Evolutionary conservation across 2,888 invertebrate species (phyloP), one percentile per base, ranked within the genome.

Genomic region (Agriopis aurantiaria): DNA sequence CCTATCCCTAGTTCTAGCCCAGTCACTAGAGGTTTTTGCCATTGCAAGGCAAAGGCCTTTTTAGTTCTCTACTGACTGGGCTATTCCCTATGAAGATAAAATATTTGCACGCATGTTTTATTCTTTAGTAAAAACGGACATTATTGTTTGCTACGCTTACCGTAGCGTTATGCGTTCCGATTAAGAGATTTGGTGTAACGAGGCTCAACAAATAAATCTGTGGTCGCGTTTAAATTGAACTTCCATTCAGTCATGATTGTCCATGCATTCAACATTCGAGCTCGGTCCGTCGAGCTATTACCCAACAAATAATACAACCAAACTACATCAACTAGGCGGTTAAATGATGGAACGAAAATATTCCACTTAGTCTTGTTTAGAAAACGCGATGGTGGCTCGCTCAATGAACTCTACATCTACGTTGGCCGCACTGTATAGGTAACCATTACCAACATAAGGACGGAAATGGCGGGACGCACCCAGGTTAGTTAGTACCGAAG

Each of bases 171-270:
- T 33, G 5, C 33, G 5, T 33, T 33, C 33, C 33, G 33, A 33
- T 33, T 0, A 33, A 23, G 17, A 23, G 17, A 23, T 23, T 23
- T 23, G 17, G 17, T 23, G 58, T 49, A 45, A 46, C 57, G 17
- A 53, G 48, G 48, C 53, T 10, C 17, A 55, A 56, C 56, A 56
- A 74, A 75, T 65, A 67, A 73, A 71, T 74, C 66, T 72, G 75
- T 72, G 68, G 58, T 46, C 75, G 71, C 68, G 33, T 57, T 63
- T 72, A 69, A 73, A 74, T 75, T 74, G 75, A 75, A 67, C 69
- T 69, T 11, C 71, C 66, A 77, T 75, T 67, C 64, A 68, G 56
- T 65, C 73, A 72, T 69, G 63, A 75, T 70, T 71, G 75, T 65
- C 56, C 56, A 48, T 23, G 17, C 17, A 23, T 40, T 51, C 55